phyloP scores from a whole-genome alignment of 1,140 invertebrate species.

The Pachypsylla venusta region DNA sequence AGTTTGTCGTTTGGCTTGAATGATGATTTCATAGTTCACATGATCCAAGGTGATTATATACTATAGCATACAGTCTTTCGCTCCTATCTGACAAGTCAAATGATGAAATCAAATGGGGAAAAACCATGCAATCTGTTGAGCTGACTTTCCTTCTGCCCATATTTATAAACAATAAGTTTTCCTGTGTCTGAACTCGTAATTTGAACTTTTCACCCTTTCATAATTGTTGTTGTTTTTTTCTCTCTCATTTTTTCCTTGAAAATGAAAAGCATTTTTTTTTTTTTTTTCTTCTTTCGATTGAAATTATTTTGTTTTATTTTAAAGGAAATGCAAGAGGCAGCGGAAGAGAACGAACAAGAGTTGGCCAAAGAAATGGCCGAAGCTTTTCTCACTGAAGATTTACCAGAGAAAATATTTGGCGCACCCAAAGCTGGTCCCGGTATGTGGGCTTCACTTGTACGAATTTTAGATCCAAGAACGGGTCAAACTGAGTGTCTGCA shows the following conservation, averaged over 20 bases:
- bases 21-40: constrained; percentile 8
- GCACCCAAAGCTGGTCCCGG: constrained; percentile 90
- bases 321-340: constrained; percentile 92
- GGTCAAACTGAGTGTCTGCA: constrained; percentile 67
- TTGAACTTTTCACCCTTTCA: no score
- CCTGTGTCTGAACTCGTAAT: no score
- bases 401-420: constrained; percentile 86
- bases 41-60: not conserved
- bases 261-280: no score
- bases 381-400: constrained; percentile 85
- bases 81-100: constrained; percentile 8
- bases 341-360: constrained; percentile 85
- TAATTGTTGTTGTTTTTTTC: no score
- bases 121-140: no score
- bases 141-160: no score
- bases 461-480: constrained; percentile 78
- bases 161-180: no score
- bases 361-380: constrained; percentile 93
- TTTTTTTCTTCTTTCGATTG: no score
- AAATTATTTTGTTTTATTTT: no score
- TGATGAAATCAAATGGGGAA: no score
- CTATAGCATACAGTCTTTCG: constrained; percentile 2
- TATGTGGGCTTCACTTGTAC: constrained; percentile 91
- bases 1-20: no score
- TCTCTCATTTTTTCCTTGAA: no score